Conservation (phyloP, 2,888 invertebrate genomes). For the Chaetogeoica ovagalla region DNA sequence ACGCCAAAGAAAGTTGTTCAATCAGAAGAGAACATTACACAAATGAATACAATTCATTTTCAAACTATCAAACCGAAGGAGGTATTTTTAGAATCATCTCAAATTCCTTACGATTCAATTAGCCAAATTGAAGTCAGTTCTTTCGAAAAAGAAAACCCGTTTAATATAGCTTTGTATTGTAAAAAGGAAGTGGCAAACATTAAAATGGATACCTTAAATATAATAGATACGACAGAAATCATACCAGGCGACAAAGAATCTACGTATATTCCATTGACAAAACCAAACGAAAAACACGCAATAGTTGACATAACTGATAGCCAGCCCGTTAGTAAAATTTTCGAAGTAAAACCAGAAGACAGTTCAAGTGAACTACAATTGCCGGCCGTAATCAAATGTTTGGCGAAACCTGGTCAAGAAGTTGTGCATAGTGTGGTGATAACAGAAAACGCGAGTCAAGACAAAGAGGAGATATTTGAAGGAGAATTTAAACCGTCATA, state of each 20-base stretch:
- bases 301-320: slow-evolving; percentile 59
- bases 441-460: slow-evolving; percentile 57
- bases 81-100: slow-evolving; percentile 16
- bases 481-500: slow-evolving; percentile 58
- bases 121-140: slow-evolving; percentile 57
- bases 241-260: slow-evolving; percentile 63
- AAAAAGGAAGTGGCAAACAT: slow-evolving; percentile 60
- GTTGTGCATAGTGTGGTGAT: slow-evolving; percentile 58
- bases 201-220: slow-evolving; percentile 56
- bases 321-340: slow-evolving; percentile 62
- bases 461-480: slow-evolving; percentile 58
- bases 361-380: slow-evolving; percentile 57
- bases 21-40: slow-evolving; percentile 61
- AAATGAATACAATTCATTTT: slow-evolving; percentile 59
- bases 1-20: slow-evolving; percentile 49
- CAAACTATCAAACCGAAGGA: slow-evolving; percentile 30
- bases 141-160: slow-evolving; percentile 62
- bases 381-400: slow-evolving; percentile 58
- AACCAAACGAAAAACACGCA: slow-evolving; percentile 59
- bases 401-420: slow-evolving; percentile 56
- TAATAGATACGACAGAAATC: slow-evolving; percentile 60
- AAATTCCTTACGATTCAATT: slow-evolving; percentile 48
- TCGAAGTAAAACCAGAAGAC: slow-evolving; percentile 59
- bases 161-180: slow-evolving; percentile 57
- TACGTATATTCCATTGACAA: slow-evolving; percentile 57